Evolutionary conservation across 1,140 invertebrate genomes (phyloP).

Genomic region (Ceratoteleas bidentatus): DNA sequence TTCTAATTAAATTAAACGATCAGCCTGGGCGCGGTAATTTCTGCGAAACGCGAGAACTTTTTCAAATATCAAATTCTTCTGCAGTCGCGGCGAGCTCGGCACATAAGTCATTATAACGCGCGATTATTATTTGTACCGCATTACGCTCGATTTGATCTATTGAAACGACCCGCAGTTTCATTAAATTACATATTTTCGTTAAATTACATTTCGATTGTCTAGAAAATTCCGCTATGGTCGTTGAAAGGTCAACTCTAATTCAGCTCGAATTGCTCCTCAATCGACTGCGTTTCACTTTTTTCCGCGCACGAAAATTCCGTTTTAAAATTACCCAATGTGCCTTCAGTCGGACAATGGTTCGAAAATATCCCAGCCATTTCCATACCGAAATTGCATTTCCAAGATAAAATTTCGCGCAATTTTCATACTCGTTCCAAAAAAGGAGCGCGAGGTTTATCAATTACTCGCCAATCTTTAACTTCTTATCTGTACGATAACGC

Average conservation of each 20-base stretch:
- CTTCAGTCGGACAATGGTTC: too few relatives aligned
- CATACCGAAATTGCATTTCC: neutral
- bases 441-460: conserved; percentile 19
- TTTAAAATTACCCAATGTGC: neutral
- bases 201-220: too few relatives aligned
- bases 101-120: neutral
- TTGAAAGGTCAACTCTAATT: too few relatives aligned
- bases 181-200: too few relatives aligned
- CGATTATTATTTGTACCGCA: neutral
- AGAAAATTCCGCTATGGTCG: too few relatives aligned
- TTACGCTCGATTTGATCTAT: too few relatives aligned
- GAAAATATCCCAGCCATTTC: too few relatives aligned
- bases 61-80: conserved; percentile 26
- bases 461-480: conserved; percentile 31
- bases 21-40: conserved; percentile 14
- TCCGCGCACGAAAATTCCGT: neutral
- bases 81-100: neutral
- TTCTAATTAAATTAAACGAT: conserved; percentile 39
- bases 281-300: neutral
- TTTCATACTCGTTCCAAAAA: neutral
- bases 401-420: neutral
- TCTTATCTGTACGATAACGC: conserved; percentile 36
- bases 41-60: conserved; percentile 27
- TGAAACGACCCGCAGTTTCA: too few relatives aligned
- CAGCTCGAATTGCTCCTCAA: too few relatives aligned